Conservation (phyloP, 2,113 vertebrate species). For the Cromileptes altivelis region DNA sequence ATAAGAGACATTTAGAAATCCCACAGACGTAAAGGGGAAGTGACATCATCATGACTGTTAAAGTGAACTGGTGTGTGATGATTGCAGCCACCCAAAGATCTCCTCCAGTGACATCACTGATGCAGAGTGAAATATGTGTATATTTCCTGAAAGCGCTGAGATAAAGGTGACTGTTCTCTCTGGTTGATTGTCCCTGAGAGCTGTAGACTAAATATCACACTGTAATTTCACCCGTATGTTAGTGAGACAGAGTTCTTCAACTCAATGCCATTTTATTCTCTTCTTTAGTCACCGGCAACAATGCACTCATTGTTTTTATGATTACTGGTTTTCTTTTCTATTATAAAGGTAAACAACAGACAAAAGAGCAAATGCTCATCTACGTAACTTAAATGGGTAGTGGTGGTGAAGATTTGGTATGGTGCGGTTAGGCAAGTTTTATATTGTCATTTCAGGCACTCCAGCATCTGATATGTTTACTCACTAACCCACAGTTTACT, state of each 20-base stretch:
- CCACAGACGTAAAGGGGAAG: constrained; percentile 24
- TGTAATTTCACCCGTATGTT: constrained; percentile 11
- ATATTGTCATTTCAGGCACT: constrained; percentile 33
- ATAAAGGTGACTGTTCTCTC: not conserved
- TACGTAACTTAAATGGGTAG: constrained; percentile 2
- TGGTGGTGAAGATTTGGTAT: constrained; percentile 26
- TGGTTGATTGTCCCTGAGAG: not conserved
- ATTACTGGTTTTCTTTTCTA: not conserved
- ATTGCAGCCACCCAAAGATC: constrained; percentile 14
- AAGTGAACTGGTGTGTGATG: constrained; percentile 15
- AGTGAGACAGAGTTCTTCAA: not conserved
- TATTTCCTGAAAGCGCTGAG: constrained; percentile 23
- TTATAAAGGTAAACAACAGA: constrained; percentile 26
- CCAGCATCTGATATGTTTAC: not conserved
- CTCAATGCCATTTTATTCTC: not conserved
- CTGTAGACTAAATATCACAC: not conserved
- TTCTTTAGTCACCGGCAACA: not conserved
- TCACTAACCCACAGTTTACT: not conserved
- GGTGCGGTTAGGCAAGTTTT: constrained; percentile 8
- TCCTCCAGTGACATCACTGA: constrained; percentile 47
- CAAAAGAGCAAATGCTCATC: constrained; percentile 16
- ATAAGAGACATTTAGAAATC: not conserved
- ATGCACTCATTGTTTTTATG: constrained; percentile 6
- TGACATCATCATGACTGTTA: constrained; percentile 56
- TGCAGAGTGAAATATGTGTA: not conserved